Evolutionary conservation across 2,888 invertebrate genomes (phyloP).

Genomic region (Thera britannica): DNA sequence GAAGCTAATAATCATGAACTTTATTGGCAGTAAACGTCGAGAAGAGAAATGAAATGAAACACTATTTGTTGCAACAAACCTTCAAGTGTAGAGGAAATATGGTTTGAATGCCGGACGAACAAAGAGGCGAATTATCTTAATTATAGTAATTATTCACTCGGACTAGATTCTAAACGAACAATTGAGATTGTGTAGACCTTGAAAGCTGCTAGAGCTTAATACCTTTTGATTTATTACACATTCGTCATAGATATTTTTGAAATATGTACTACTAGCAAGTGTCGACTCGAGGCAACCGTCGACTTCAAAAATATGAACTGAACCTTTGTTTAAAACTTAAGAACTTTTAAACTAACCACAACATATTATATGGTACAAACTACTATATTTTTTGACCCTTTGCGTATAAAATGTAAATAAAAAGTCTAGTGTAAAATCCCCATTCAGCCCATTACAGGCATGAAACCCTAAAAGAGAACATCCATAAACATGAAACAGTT

Average conservation of each 20-base stretch:
- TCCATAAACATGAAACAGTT: background rate
- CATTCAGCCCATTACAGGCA: no score
- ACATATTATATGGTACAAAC: no score
- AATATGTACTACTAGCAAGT: background rate
- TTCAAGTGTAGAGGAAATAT: conserved; percentile 35
- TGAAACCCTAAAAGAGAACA: background rate
- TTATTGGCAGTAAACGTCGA: conserved; percentile 54
- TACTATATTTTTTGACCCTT: no score
- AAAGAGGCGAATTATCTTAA: conserved; percentile 64
- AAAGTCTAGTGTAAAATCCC: no score
- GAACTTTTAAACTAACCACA: background rate
- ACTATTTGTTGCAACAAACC: conserved; percentile 25
- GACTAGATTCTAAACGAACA: conserved; percentile 57
- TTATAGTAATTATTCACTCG: conserved; percentile 54
- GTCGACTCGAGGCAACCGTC: no score
- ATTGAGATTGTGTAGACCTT: conserved; percentile 55
- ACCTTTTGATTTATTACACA: conserved; percentile 24
- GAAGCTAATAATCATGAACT: conserved; percentile 22
- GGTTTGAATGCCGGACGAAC: conserved; percentile 57
- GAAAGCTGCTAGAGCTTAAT: conserved; percentile 47
- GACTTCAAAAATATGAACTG: no score
- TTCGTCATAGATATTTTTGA: conserved; percentile 22
- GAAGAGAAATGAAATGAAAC: conserved; percentile 7
- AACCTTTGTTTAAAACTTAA: background rate
- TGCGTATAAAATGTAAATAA: no score